Conservation (phyloP, 2,113 vertebrate species). For the Oophaga pumilio region DNA sequence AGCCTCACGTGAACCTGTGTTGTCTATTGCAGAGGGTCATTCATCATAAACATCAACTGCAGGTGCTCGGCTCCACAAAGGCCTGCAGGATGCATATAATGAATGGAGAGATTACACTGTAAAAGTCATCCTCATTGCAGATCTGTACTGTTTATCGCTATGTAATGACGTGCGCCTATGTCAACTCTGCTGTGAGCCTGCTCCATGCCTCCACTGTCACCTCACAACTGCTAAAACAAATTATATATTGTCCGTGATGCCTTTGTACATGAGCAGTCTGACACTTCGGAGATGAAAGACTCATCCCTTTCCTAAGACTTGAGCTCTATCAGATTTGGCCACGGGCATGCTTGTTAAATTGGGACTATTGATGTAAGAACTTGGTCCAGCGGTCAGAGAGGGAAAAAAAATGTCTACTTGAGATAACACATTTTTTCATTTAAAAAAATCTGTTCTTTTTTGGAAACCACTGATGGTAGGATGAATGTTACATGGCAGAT, state of each 20-base stretch:
- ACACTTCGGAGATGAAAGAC: slow-evolving; percentile 9
- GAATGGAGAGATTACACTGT: not conserved
- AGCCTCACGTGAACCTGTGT: not conserved
- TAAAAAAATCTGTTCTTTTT: not conserved
- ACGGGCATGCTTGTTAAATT: slow-evolving; percentile 37
- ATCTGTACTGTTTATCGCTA: not conserved
- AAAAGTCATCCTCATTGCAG: not conserved
- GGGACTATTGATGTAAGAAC: slow-evolving; percentile 31
- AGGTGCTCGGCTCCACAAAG: not conserved
- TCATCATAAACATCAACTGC: slow-evolving; percentile 15
- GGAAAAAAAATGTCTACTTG: slow-evolving; percentile 8
- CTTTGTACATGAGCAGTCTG: slow-evolving; percentile 3
- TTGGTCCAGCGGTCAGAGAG: slow-evolving; percentile 29
- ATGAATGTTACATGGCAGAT: slow-evolving; percentile 8
- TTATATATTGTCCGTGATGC: not conserved
- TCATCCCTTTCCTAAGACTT: not conserved
- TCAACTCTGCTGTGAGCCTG: slow-evolving; percentile 6
- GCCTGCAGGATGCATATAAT: slow-evolving; percentile 9
- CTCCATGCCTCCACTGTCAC: not conserved
- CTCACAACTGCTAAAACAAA: not conserved
- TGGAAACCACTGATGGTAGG: not conserved
- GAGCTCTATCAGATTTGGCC: slow-evolving; percentile 23
- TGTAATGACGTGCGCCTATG: not conserved
- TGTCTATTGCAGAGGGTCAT: slow-evolving; percentile 4
- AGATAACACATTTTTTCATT: slow-evolving; percentile 8